These are phyloP conservation scores for Mastacembelus armatus DNA, from an alignment of 2,797 vertebrate species.

Conservation along the genomic window DNA sequence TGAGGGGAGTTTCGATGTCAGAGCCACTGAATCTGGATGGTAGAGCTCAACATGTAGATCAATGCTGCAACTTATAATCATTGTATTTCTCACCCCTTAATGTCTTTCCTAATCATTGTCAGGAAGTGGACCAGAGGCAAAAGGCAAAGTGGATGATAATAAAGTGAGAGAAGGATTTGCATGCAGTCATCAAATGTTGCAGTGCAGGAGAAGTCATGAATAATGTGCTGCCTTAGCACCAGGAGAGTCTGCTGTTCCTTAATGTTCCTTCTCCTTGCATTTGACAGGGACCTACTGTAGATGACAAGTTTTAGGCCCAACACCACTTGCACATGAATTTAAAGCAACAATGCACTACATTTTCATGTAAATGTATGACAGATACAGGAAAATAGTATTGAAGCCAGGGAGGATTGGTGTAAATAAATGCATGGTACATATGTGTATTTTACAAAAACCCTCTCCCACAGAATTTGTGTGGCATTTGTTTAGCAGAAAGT, in stretches of 20 bases:
- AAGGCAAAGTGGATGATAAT: conserved; percentile 3
- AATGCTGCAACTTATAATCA: conserved; percentile 73
- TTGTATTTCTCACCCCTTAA: conserved; percentile 64
- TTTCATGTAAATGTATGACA: conserved; percentile 41
- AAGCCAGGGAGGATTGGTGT: neutral
- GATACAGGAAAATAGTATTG: conserved; percentile 9
- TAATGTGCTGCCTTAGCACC: conserved; percentile 32
- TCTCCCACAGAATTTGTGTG: neutral
- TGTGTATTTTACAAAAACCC: neutral
- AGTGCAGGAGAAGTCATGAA: conserved; percentile 43
- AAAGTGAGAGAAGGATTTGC: conserved; percentile 29
- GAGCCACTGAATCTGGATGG: conserved; percentile 60
- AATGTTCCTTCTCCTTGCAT: conserved; percentile 35
- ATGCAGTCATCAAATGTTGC: conserved; percentile 17
- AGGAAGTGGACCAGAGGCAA: conserved; percentile 39
- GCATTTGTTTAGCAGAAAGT: conserved; percentile 10
- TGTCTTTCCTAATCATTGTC: conserved; percentile 63
- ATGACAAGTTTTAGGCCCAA: conserved; percentile 38
- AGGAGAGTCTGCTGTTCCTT: conserved; percentile 45
- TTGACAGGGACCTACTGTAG: conserved; percentile 38
- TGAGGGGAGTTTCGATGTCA: conserved; percentile 68
- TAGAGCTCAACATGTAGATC: conserved; percentile 72
- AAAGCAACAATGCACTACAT: conserved; percentile 34
- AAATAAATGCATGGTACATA: neutral
- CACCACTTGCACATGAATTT: conserved; percentile 50